Evolutionary conservation across 2,797 vertebrate genomes (phyloP), one percentile per base, ranked within the genome.

Genomic region (Acanthurus lineatus): DNA sequence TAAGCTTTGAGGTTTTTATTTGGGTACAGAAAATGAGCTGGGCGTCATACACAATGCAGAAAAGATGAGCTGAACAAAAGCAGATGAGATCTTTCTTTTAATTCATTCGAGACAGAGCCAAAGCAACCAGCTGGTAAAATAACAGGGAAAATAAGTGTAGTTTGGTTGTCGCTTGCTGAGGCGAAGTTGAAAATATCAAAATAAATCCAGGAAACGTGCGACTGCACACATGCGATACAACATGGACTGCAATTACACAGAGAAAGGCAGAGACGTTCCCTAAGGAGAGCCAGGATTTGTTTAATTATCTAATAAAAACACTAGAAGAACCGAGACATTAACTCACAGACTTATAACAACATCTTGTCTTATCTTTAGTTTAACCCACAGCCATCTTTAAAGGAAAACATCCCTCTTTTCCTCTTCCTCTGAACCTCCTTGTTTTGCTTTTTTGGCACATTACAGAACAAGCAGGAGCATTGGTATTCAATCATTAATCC

Each of bases 401-500:
- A 86, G 65, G 51, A 83, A 89, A 81, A 87, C 71, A 79, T 77
- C 69, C 60, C 67, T 78, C 52, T 77, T 63, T 69, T 72, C 22
- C 35, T 70, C 35, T 87, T 77, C 82, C 63, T 70, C 76, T 78
- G 76, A 88, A 74, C 69, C 47, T 82, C 69, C 56, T 64, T 72
- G 56, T 84, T 90, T 85, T 81, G 64, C 79, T 80, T 88, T 88
- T 88, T 85, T 86, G 75, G 84, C 65, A 71, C 63, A 81, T 88
- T 81, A 54, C 77, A 83, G 77, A 86, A 79, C 69, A 91, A 88
- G 52, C 74, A 56, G 72, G 47, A 85, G 76, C 78, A 88, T 79
- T 73, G 81, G 76, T 88, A 80, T 89, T 93, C 90, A 95, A 93
- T 92, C 90, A 94, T 93, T 91, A 93, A 95, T 93, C 84, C 88